Percentiles rank a stretch among this genome's conserved stretches.
These are phyloP conservation scores for Lepus europaeus DNA, from an alignment of 2,113 vertebrate genomes.

Conservation along the genomic window DNA sequence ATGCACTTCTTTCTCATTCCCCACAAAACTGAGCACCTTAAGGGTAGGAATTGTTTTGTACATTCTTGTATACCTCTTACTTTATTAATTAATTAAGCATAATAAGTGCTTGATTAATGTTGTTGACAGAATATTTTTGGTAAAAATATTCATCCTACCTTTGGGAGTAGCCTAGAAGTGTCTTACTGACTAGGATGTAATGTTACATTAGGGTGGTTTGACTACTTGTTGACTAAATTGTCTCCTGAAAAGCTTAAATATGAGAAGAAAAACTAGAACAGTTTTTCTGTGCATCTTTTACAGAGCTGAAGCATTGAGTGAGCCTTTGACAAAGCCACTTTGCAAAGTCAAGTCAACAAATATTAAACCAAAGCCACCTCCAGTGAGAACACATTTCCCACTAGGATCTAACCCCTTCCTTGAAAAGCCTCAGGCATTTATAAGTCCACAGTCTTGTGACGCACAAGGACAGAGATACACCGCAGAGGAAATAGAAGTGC, in stretches of 20 bases:
- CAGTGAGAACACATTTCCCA: constrained; percentile 92
- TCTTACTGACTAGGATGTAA: constrained; percentile 20
- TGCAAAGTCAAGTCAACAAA: constrained; percentile 89
- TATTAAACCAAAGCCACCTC: constrained; percentile 86
- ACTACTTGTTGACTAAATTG: constrained; percentile 49
- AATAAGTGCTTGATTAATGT: constrained; percentile 12
- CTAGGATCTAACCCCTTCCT: constrained; percentile 95
- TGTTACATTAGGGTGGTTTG: constrained; percentile 18
- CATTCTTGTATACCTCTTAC: background rate
- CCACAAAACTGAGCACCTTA: background rate
- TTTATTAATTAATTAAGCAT: constrained; percentile 10
- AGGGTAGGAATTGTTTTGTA: constrained; percentile 1
- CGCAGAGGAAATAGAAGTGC: constrained; percentile 96
- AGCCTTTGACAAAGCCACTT: constrained; percentile 90
- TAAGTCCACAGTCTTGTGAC: constrained; percentile 93
- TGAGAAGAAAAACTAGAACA: constrained; percentile 8
- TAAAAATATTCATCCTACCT: constrained; percentile 7
- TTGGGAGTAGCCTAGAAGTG: constrained; percentile 3
- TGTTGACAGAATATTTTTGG: background rate
- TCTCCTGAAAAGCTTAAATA: constrained; percentile 24
- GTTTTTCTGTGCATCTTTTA: constrained; percentile 71
- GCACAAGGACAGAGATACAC: constrained; percentile 95
- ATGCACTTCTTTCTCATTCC: background rate
- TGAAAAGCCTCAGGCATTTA: constrained; percentile 92
- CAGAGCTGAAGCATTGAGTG: constrained; percentile 97